phyloP scores from a whole-genome alignment of 2,888 invertebrate genomes.

The Cerastoderma edule region DNA sequence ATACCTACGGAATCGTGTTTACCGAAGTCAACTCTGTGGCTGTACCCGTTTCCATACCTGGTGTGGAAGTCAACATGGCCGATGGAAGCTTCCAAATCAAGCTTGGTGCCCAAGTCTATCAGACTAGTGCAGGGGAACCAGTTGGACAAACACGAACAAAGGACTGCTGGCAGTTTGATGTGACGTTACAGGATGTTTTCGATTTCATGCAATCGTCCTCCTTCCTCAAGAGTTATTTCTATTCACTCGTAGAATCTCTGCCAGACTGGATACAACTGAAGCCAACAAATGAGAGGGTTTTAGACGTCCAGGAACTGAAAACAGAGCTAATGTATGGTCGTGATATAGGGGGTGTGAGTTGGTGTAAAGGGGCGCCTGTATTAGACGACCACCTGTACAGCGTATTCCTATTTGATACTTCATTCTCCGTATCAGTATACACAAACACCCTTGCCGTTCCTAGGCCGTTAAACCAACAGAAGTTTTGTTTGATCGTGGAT shows the following conservation, averaged over 20 bases:
- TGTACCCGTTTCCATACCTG: slow-evolving; percentile 29
- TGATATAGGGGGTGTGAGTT: slow-evolving; percentile 19
- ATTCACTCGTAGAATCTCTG: slow-evolving; percentile 18
- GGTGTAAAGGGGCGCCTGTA: slow-evolving; percentile 55
- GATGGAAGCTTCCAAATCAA: slow-evolving; percentile 8
- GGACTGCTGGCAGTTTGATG: slow-evolving; percentile 35
- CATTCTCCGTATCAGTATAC: slow-evolving; percentile 31
- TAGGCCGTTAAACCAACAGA: slow-evolving; percentile 13
- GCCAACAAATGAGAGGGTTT: slow-evolving; percentile 1
- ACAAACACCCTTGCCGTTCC: slow-evolving; percentile 30
- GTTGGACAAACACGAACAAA: slow-evolving; percentile 9
- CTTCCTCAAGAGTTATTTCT: slow-evolving; percentile 38
- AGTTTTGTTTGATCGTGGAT: slow-evolving; percentile 50
- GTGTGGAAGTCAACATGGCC: slow-evolving; percentile 3
- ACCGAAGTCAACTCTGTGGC: slow-evolving; percentile 21
- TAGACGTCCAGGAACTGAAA: slow-evolving; percentile 39
- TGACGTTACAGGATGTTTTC: slow-evolving; percentile 32
- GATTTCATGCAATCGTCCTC: slow-evolving; percentile 39
- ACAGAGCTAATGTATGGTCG: slow-evolving; percentile 41
- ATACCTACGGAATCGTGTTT: slow-evolving; percentile 31
- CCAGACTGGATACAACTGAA: slow-evolving; percentile 42
- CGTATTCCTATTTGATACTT: slow-evolving; percentile 36
- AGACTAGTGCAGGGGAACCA: not conserved
- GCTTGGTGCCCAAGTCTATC: not conserved
- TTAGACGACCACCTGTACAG: slow-evolving; percentile 33